Conservation (phyloP, 2,113 vertebrate species). For the Castor canadensis region DNA sequence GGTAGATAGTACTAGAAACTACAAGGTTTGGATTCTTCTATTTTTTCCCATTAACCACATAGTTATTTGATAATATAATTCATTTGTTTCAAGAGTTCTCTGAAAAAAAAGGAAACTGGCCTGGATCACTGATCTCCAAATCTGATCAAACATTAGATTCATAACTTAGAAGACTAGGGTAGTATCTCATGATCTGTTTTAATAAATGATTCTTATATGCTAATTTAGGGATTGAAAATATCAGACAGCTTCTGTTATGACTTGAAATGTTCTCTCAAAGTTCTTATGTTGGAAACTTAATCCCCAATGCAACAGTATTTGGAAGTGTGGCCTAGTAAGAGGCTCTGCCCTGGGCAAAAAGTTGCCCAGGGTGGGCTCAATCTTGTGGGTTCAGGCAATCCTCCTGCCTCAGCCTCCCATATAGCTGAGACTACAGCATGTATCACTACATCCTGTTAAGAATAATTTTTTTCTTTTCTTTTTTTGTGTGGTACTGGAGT, state of each 20-base stretch:
- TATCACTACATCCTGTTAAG: background rate
- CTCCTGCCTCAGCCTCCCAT: background rate
- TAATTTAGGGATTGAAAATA: constrained; percentile 9
- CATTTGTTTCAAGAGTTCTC: background rate
- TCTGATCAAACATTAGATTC: background rate
- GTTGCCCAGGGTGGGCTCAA: background rate
- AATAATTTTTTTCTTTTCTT: no score
- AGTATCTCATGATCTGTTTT: background rate
- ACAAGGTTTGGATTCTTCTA: background rate
- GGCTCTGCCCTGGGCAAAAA: background rate
- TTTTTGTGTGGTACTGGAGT: no score
- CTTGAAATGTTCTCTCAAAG: background rate
- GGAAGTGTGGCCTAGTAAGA: background rate
- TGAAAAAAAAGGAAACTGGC: background rate
- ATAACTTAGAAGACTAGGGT: background rate
- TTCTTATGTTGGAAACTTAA: background rate
- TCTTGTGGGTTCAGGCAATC: background rate
- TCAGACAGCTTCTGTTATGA: background rate
- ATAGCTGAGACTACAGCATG: background rate
- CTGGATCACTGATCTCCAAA: background rate
- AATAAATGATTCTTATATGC: background rate
- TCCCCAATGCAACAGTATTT: background rate
- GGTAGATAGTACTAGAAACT: background rate
- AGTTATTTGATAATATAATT: background rate
- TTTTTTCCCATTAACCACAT: background rate